These are phyloP conservation scores for Oryctes rhinoceros DNA, from an alignment of 1,140 invertebrate species.

Conservation along the genomic window DNA sequence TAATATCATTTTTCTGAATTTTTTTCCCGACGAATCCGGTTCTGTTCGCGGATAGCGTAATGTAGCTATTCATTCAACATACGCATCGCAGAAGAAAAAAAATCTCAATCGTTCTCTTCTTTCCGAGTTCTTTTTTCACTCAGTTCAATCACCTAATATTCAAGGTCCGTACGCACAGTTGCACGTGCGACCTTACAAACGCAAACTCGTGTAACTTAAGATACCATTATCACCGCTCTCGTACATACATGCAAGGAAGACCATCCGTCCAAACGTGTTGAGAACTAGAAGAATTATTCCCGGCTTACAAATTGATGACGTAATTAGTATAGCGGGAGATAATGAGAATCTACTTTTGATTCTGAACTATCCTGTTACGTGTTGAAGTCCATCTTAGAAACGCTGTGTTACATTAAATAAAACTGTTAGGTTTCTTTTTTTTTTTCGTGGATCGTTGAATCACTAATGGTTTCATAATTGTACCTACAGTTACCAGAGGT, in stretches of 20 bases:
- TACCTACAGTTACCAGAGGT: no score
- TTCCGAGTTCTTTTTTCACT: constrained; percentile 17
- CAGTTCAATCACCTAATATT: constrained; percentile 31
- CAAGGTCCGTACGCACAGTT: constrained; percentile 14
- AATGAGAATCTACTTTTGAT: no score
- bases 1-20: background rate
- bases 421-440: no score
- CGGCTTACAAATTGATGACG: no score
- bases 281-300: no score
- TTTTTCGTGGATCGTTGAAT: no score
- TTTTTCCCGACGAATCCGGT: background rate
- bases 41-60: background rate
- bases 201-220: constrained; percentile 24
- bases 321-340: no score
- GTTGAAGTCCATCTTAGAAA: no score
- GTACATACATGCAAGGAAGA: background rate
- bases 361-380: no score
- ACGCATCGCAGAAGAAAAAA: constrained; percentile 16
- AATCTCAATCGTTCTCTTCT: constrained; percentile 13
- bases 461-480: no score
- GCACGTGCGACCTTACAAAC: constrained; percentile 18
- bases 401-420: no score
- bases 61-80: background rate
- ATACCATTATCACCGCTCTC: constrained; percentile 19
- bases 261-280: no score